Evolutionary conservation across 2,797 vertebrate species (phyloP), one percentile per base, ranked within the genome.

Genomic region (Coracias cyanogaster): DNA sequence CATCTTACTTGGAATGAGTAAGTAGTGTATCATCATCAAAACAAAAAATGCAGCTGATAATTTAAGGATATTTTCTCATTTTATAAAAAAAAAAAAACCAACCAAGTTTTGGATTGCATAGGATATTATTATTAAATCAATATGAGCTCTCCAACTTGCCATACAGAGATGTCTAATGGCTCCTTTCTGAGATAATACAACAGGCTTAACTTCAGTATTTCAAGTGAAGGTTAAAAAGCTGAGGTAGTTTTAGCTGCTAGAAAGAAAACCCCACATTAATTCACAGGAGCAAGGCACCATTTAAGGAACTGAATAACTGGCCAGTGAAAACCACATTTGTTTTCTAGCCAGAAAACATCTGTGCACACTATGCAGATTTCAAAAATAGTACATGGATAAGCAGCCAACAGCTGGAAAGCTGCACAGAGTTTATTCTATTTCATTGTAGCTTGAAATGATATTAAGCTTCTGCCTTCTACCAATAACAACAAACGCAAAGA

Each of bases 111-210:
- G 45, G 64, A 77, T 11, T 16, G 25, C 16, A 18, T 5, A 35
- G 28, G 39, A 14, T 85, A 35, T 49, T 64, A 48, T 26, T 71
- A 24, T 0, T 43, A n/a, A 86, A 57, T 87, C 41, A 58, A 33
- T 2, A 73, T 10, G 46, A 92, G 82, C 52, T 65, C 37, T 86
- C 29, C 57, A 60, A 2, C 31, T 33, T 74, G 46, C 35, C 55
- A 26, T 21, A 58, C 0, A 0, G 0, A 78, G 33, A 58, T 37
- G 28, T 17, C 33, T 70, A 28, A 41, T 11, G 66, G 58, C 48
- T 87, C 46, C 48, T 46, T 92, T 64, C 57, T 66, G 69, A 90
- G 69, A 12, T 45, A 61, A 60, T 5, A 54, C 17, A 72, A 80
- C 21, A 62, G 29, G 45, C 55, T 81, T 64, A 35, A 65, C 49